Conservation (phyloP, 2,888 invertebrate species). For the Eupithecia subfuscata region DNA sequence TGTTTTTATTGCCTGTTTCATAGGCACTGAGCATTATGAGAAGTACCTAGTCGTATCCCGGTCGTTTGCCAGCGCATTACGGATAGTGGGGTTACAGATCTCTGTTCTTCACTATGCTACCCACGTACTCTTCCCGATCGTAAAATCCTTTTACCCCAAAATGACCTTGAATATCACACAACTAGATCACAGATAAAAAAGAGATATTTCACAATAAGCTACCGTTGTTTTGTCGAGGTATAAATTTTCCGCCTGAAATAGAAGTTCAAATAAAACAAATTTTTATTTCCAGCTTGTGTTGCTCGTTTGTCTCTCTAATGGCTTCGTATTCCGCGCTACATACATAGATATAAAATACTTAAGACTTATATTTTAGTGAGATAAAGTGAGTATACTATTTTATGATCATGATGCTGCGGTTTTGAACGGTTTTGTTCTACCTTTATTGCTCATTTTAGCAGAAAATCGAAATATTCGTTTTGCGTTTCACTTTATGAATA, state of each 20-base stretch:
- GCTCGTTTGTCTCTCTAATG: conserved; percentile 49
- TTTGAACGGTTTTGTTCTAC: conserved; percentile 32
- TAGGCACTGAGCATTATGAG: conserved; percentile 45
- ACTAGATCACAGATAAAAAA: conserved; percentile 60
- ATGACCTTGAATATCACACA: conserved; percentile 59
- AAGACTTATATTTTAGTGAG: conserved; percentile 47
- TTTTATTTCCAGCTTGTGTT: conserved; percentile 45
- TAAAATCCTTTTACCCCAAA: conserved; percentile 62
- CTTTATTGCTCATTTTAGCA: conserved; percentile 30
- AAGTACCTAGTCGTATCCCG: conserved; percentile 52
- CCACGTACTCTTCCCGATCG: conserved; percentile 59
- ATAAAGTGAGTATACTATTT: conserved; percentile 46
- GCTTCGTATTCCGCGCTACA: conserved; percentile 44
- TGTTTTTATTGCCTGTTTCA: conserved; percentile 40
- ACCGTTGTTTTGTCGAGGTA: conserved; percentile 45
- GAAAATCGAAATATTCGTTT: conserved; percentile 34
- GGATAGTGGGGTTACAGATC: conserved; percentile 55
- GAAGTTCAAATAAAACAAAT: conserved; percentile 45
- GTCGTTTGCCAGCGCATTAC: conserved; percentile 53
- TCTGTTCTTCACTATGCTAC: conserved; percentile 54
- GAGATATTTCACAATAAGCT: conserved; percentile 58
- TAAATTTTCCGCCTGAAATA: conserved; percentile 44
- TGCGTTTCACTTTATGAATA: not conserved
- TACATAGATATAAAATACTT: conserved; percentile 46
- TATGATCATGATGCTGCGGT: conserved; percentile 42